Base-by-base conservation (phyloP, 2,113 vertebrate genomes). In the Porphyrio hochstetteri region DNA sequence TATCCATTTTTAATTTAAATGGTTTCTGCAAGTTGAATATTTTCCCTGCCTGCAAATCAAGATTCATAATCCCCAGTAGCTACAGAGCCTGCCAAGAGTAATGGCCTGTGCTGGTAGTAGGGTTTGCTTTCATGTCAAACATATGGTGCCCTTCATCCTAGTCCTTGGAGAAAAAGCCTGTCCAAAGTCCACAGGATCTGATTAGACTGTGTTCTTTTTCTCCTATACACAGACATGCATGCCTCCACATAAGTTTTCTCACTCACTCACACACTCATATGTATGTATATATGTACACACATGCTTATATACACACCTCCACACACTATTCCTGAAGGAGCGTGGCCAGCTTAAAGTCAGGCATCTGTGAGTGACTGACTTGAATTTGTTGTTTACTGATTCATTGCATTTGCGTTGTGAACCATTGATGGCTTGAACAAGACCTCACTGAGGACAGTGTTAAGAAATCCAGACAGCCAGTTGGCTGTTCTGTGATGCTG, bases 31-130 rank as follows among this genome's bases (percentile, higher is more conserved):
- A 33, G 53, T 44, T 71, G 65, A 72, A 20, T 79, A 52, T 76
- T 94, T 86, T 88, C n/a, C 19, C 63, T 86, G 33, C 48, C 71
- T 82, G 16, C 14, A 88, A 92, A 92, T 71, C 74, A 55, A 90
- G 76, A 82, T 52, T 76, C 71, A 80, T 53, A 72, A 80, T 80
- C n/a, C 48, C 7, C 57, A 44, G 35, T 5, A 88, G 70, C 67
- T 94, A 38, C 64, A 85, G 44, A 67, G n/a, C 38, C 56, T 89
- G 82, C 87, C 69, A 33, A 85, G 67, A 85, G 44, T 42, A 71
- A 42, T 82, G 76, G 33, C 29, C 35, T 79, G n/a, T 82, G 61
- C 61, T 85, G 70, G 59, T 38, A 20, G 2, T 7, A 25, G 21
- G 28, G 53, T 71, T 90, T 90, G 53, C 17, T 53, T 91, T 84